Evolutionary conservation across 2,797 vertebrate species (phyloP).

Genomic region (Poliocrania exsul): DNA sequence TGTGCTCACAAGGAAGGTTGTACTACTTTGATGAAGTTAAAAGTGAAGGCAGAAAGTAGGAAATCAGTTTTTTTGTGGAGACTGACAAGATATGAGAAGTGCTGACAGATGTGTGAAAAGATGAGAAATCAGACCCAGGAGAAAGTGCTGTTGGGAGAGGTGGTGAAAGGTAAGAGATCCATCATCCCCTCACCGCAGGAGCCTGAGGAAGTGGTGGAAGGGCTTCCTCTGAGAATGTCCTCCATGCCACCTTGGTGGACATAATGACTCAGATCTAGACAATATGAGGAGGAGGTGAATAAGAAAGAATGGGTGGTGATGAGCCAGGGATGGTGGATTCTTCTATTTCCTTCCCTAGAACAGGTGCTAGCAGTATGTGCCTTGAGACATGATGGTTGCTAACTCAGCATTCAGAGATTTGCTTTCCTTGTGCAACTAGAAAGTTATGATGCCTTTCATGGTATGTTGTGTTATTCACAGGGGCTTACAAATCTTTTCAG

Average conservation of each 20-base stretch:
- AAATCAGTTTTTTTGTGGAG: background rate
- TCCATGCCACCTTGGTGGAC: accelerated
- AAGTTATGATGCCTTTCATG: background rate
- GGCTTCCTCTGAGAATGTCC: background rate
- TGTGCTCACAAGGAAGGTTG: background rate
- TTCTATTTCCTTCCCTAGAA: background rate
- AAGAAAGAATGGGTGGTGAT: background rate
- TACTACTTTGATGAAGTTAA: background rate
- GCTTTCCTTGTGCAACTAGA: background rate
- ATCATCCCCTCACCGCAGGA: background rate
- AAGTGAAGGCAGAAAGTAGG: background rate
- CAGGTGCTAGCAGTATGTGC: background rate
- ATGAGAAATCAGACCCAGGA: background rate
- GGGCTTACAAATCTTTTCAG: background rate
- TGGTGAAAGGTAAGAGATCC: background rate
- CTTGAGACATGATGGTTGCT: background rate
- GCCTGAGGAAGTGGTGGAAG: accelerated
- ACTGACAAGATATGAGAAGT: background rate
- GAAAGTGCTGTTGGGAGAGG: background rate
- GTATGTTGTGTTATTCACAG: background rate
- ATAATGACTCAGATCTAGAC: background rate
- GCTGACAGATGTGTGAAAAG: background rate
- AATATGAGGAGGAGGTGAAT: background rate
- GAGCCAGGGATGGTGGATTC: accelerated
- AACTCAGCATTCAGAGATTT: background rate